Base-by-base conservation (phyloP, 2,888 invertebrate species). In the Amphiduros pacificus region DNA sequence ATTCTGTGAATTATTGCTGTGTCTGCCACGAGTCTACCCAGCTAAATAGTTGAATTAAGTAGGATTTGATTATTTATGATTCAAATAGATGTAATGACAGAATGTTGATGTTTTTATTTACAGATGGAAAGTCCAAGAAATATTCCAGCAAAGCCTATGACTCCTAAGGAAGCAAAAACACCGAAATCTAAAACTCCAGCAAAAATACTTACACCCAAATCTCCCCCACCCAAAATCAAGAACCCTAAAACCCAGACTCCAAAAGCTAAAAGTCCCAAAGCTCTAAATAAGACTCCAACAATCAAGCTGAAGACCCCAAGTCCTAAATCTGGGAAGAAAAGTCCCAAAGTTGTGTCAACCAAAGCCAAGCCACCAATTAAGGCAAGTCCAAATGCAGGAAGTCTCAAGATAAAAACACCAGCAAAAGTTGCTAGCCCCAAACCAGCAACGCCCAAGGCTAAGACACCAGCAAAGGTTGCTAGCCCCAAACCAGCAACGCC, bases 391-490 rank as follows among this genome's bases (percentile, higher is more conserved):
- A 68, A 49, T 40, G 50, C 36, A 27, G 55, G 53, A 29, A 55
- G 32, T 22, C 57, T 53, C 9, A 59, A 32, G 32, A 50, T 22
- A 22, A 22, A 50, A 9, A 60, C 55, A 28, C 28, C 62, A 49
- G 24, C 49, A 20, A 56, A 52, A 28, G 61, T 55, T 52, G 53
- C 49, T 11, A 41, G 60, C 11, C 58, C 63, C n/a, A 59, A 51
- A 44, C 20, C n/a, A n/a, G 9, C 60, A 24, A 22, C 59, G 5
- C 50, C 56, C 6, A 40, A 56, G 20, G 49, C 29, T 20, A 26
- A n/a, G 14, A 59, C 50, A 51, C 60, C 57, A 26, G 41, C 9
- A 9, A 60, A 60, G 53, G 31, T 24, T 36, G 36, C 51, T 9
- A 22, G 4, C 6, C 11, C 36, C 9, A 59, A 51, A 44, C 20